Evolutionary conservation across 2,888 invertebrate genomes (phyloP).

Genomic region (Tiliacea citrago): DNA sequence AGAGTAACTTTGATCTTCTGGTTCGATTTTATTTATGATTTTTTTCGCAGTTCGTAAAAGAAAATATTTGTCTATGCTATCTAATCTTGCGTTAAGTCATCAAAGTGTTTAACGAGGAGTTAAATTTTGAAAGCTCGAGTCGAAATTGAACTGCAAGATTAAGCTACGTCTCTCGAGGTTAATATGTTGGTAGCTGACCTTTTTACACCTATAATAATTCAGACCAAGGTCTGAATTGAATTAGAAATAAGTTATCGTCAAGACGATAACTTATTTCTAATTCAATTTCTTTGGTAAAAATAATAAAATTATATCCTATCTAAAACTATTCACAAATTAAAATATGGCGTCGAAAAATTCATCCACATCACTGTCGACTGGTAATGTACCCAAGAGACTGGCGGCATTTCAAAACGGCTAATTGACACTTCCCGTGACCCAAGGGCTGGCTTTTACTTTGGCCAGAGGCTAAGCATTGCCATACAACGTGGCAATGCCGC

Average conservation of each 20-base stretch:
- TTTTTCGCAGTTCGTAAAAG: constrained; percentile 44
- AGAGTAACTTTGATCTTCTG: constrained; percentile 67
- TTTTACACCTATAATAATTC: not conserved
- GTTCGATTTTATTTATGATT: constrained; percentile 51
- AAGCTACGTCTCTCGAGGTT: not conserved
- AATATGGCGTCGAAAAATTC: too few species aligned
- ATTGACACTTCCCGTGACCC: too few species aligned
- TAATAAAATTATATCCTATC: too few species aligned
- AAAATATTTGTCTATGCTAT: constrained; percentile 53
- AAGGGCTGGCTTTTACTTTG: too few species aligned
- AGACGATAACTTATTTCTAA: not conserved
- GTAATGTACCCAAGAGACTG: too few species aligned
- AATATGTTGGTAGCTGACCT: not conserved
- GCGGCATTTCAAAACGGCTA: too few species aligned
- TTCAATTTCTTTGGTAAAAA: not conserved
- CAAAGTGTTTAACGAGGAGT: constrained; percentile 47
- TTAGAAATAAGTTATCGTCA: too few species aligned
- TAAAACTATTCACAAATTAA: too few species aligned
- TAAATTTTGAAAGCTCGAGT: constrained; percentile 14
- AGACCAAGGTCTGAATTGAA: too few species aligned
- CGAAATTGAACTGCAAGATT: constrained; percentile 7
- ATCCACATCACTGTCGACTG: too few species aligned
- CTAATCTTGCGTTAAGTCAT: constrained; percentile 55
- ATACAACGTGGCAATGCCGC: too few species aligned
- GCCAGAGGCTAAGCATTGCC: too few species aligned